These are phyloP conservation scores for Epizoanthus scotinus DNA, from an alignment of 92 coral and sea anemone species.

Conservation along the genomic window DNA sequence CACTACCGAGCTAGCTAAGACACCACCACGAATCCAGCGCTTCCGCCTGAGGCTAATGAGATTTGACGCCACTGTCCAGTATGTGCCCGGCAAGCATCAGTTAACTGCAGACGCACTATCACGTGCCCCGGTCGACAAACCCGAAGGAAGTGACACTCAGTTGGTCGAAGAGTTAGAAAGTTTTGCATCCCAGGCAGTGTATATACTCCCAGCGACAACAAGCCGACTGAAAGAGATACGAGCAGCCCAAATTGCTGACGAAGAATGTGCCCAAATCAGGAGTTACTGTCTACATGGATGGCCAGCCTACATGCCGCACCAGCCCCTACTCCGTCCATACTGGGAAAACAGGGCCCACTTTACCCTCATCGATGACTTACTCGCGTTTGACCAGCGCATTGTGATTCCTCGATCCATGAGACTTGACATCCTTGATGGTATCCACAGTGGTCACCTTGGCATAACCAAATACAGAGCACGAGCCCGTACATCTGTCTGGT, in stretches of 20 bases:
- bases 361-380: conserved; percentile 52
- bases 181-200: conserved; percentile 30
- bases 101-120: conserved; percentile 50
- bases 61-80: conserved; percentile 42
- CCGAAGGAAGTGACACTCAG: conserved; percentile 18
- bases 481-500: too few relatives aligned
- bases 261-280: conserved; percentile 45
- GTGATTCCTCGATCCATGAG: conserved; percentile 55
- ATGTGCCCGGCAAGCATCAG: conserved; percentile 56
- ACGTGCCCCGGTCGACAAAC: conserved; percentile 50
- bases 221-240: not conserved
- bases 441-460: conserved; percentile 7
- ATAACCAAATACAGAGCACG: not conserved
- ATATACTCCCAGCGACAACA: conserved; percentile 48
- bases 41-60: conserved; percentile 65
- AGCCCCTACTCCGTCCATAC: conserved; percentile 36
- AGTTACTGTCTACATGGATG: conserved; percentile 54
- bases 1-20: conserved; percentile 43
- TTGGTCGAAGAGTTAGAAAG: conserved; percentile 53
- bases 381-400: conserved; percentile 57
- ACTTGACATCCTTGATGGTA: conserved; percentile 24
- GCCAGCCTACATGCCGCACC: conserved; percentile 45
- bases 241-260: conserved; percentile 64
- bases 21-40: conserved; percentile 48
- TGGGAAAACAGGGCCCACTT: conserved; percentile 59